These are phyloP conservation scores for Piscicola geometra DNA, from an alignment of 2,888 invertebrate species.

Conservation along the genomic window DNA sequence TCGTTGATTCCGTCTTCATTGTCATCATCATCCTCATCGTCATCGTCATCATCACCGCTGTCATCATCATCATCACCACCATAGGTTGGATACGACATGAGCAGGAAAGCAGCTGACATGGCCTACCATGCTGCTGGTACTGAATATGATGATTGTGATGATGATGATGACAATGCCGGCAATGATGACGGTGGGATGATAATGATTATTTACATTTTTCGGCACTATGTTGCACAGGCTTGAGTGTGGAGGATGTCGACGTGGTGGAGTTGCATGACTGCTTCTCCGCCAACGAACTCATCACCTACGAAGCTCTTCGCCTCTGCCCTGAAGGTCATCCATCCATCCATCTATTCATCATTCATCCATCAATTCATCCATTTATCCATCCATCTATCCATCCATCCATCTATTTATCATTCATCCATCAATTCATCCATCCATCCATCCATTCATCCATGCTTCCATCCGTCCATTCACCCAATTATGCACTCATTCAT, in stretches of 20 bases:
- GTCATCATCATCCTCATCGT: neutral
- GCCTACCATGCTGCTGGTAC: conserved; percentile 57
- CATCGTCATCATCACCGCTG: too few relatives aligned
- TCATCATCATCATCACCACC: too few relatives aligned
- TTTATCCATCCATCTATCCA: neutral
- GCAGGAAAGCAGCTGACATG: conserved; percentile 66
- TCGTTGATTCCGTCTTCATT: neutral
- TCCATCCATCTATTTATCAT: neutral
- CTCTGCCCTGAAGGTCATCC: conserved; percentile 64
- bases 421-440: neutral
- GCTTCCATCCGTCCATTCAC: too few relatives aligned
- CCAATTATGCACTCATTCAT: too few relatives aligned
- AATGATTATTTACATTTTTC: conserved; percentile 18
- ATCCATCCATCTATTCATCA: too few relatives aligned
- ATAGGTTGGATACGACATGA: conserved; percentile 86
- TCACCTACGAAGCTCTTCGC: conserved; percentile 93
- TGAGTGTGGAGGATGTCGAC: conserved; percentile 75
- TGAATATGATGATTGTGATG: too few relatives aligned
- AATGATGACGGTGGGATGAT: too few relatives aligned
- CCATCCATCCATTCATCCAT: neutral
- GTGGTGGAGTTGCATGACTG: conserved; percentile 96
- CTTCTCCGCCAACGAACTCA: conserved; percentile 91
- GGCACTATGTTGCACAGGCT: conserved; percentile 54
- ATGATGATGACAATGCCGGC: too few relatives aligned
- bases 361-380: too few relatives aligned